Evolutionary conservation across 2,888 invertebrate genomes (phyloP), one percentile per base, ranked within the genome.

Genomic region (Drosophila kuntzei): DNA sequence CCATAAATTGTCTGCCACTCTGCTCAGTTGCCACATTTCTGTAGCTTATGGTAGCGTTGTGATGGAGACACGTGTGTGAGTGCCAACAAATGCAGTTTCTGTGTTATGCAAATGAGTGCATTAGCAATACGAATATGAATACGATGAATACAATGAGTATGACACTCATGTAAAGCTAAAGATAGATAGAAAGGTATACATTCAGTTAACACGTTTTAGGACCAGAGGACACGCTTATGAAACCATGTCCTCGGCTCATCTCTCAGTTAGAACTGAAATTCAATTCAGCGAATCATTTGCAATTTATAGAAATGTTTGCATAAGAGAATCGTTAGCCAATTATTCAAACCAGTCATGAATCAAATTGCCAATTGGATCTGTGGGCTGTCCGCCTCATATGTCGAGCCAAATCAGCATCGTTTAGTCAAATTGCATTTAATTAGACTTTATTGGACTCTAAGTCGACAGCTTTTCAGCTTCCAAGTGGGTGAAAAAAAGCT

Each of bases 91-190:
- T 79, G 86, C 82, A 69, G 57, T 80, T 80, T 60, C 61, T 63
- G 69, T 76, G 82, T 82, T 87, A 85, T 87, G 86, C 82, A 87
- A 82, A 82, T 81, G 58, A 79, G 57, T 66, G 73, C 82, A 84
- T 84, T 79, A 72, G 67, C 66, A 65, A 53, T 65, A 32, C 58
- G 69, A 53, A 14, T n/a, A n/a, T n/a, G n/a, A n/a, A n/a, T n/a
- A n/a, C n/a, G n/a, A n/a, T n/a, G n/a, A n/a, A n/a, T 54, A 55
- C 71, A 55, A 43, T 20, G 55, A 61, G 27, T 51, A n/a, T n/a
- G 74, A 39, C 44, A 36, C 55, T 55, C 67, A 68, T 43, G 62
- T 46, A 59, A 47, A 18, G 68, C 68, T 59, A 72, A 57, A 75
- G 55, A 75, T 78, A 57, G 44, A 39, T 20, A 12, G 7, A 71